A percentile compares a stretch with the other conserved stretches of the same genome.
Evolutionary conservation across 2,113 vertebrate species (phyloP).

Genomic region (Pavo muticus): DNA sequence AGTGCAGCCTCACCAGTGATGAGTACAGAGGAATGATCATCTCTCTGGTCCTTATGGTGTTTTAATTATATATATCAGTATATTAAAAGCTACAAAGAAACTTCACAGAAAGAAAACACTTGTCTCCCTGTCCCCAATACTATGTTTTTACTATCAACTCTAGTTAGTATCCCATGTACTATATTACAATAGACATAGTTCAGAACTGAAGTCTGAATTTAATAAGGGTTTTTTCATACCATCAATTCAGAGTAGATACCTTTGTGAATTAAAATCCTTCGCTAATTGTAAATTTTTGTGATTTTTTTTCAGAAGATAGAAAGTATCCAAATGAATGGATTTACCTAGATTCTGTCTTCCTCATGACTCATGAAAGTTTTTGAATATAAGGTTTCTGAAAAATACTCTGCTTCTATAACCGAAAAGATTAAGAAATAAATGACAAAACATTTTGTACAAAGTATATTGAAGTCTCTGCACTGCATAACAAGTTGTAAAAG

Average conservation of each 20-base stretch:
- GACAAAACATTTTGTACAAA: not conserved
- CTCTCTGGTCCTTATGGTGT: not conserved
- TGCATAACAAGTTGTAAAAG: not conserved
- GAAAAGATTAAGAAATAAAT: not conserved
- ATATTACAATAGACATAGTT: not conserved
- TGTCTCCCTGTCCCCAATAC: not conserved
- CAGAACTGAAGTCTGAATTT: not conserved
- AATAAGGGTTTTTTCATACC: not conserved
- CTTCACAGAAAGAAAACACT: not conserved
- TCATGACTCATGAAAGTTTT: not conserved
- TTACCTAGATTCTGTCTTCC: not conserved
- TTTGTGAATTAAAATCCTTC: not conserved
- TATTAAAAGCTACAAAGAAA: not conserved
- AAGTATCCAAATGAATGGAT: not conserved
- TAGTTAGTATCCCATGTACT: not conserved
- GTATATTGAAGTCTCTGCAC: not conserved
- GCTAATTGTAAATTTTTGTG: not conserved
- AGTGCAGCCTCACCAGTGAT: too few species aligned
- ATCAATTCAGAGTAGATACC: not conserved
- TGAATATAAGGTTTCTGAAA: not conserved
- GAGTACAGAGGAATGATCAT: too few species aligned
- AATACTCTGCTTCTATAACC: not conserved
- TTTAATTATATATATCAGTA: not conserved
- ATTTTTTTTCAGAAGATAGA: not conserved
- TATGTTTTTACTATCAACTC: not conserved